phyloP scores from a whole-genome alignment of 2,113 vertebrate genomes.

The Cyanocitta stelleri region DNA sequence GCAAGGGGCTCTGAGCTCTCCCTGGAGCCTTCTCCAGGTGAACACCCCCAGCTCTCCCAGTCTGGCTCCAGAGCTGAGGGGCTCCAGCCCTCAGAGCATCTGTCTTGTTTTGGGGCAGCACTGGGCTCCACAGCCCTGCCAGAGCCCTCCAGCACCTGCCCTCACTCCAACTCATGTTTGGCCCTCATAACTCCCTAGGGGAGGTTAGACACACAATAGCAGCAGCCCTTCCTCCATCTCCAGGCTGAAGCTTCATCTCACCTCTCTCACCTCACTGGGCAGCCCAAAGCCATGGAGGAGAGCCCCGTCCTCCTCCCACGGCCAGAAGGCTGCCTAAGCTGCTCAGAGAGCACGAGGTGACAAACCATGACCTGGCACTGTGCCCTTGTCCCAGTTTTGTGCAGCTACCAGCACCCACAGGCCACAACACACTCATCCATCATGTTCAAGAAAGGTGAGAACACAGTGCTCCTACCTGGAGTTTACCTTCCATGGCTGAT shows the following conservation, averaged over 20 bases:
- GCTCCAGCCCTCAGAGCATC: not conserved
- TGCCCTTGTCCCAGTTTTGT: fast-evolving
- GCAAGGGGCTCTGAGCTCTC: not conserved
- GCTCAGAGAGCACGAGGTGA: fast-evolving
- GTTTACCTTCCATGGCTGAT: not conserved
- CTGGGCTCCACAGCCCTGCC: not conserved
- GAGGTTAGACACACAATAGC: fast-evolving
- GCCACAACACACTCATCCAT: fast-evolving
- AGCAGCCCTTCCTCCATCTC: not conserved
- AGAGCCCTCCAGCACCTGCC: fast-evolving
- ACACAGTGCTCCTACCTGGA: fast-evolving
- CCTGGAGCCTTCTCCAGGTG: not conserved
- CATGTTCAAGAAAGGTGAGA: fast-evolving
- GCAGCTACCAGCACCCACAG: not conserved
- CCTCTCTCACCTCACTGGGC: not conserved
- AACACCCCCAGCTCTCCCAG: not conserved
- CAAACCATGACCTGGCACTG: fast-evolving
- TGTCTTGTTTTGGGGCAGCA: fast-evolving
- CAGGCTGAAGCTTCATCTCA: not conserved
- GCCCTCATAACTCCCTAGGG: fast-evolving
- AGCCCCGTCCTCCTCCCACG: not conserved
- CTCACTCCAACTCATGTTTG: fast-evolving
- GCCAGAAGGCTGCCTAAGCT: not conserved
- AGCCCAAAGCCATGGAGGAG: not conserved
- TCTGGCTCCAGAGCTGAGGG: not conserved